Base-by-base conservation (phyloP, 2,797 vertebrate genomes). In the Moxostoma hubbsi region DNA sequence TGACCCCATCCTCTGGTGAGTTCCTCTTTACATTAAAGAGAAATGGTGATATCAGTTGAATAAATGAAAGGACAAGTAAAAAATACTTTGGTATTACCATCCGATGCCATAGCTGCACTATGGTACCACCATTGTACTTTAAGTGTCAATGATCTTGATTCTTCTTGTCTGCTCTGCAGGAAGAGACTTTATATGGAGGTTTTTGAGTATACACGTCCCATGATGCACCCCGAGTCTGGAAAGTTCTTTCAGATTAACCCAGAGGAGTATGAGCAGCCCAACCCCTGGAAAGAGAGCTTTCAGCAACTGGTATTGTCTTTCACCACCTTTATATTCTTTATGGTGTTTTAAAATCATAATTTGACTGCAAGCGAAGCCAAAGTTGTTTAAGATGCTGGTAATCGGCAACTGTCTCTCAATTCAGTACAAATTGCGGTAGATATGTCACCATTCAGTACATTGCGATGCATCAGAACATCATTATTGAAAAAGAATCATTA, bases 251-350 rank as follows among this genome's bases (percentile, higher is more conserved):
- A 99, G 93, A 98, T 99, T 87, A 98, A 99, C 89, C 96, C 97
- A 87, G 98, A 99, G 88, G 98, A 99, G 84, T 96, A 98, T 73
- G 98, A 99, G 84, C 97, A 98, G 90, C 95, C 96, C 88, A 99
- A 99, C 89, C 97, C 98, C 0, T 99, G 98, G 98, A 99, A 98
- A 85, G 98, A 99, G 90, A 99, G 98, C 91, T 99, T 99, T 91
- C 98, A 98, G 91, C 98, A 99, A 77, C 92, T 99, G 96, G 98
- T 99, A 97, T 1, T 24, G 24, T 24, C 2, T 24, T 24, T 24
- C 24, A 24, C 24, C 24, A 24, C 24, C 24, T 24, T 24, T 24
- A 24, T 24, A 24, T 24, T 1, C 24, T 24, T 51, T 24, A 8
- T 47, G 24, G 4, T 12, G 11, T 53, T 53, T 53, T 12, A 53